Percentiles rank a stretch among this genome's conserved stretches.
Evolutionary conservation across 1,140 invertebrate genomes (phyloP).

Genomic region (Zophobas morio): DNA sequence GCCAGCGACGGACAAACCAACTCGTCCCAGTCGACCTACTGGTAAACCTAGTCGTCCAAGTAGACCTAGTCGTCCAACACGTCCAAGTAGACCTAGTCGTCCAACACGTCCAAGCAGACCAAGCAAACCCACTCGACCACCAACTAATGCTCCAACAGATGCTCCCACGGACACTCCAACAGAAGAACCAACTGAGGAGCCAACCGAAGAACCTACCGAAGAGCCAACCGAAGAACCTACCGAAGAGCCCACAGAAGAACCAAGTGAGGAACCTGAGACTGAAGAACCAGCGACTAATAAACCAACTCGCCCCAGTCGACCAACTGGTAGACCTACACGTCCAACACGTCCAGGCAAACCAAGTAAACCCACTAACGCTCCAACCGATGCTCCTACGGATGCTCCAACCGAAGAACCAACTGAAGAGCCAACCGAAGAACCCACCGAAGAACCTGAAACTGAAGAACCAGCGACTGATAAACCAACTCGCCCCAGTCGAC

Average conservation of each 20-base stretch:
- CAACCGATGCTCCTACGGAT: background rate
- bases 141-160: background rate
- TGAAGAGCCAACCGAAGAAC: background rate
- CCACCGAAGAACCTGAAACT: background rate
- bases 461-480: background rate
- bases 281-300: background rate
- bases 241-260: background rate
- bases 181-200: background rate
- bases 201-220: background rate
- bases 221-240: background rate
- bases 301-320: background rate
- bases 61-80: background rate
- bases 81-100: background rate
- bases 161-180: background rate
- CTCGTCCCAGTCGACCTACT: no score
- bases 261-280: background rate
- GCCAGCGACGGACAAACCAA: no score
- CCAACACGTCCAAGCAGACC: background rate
- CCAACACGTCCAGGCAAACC: background rate
- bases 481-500: conserved; percentile 13
- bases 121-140: background rate
- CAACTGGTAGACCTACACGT: background rate
- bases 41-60: no score
- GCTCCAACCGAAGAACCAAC: background rate
- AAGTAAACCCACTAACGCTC: background rate